phyloP scores from a whole-genome alignment of 2,888 invertebrate species.

The Phlogophora meticulosa region DNA sequence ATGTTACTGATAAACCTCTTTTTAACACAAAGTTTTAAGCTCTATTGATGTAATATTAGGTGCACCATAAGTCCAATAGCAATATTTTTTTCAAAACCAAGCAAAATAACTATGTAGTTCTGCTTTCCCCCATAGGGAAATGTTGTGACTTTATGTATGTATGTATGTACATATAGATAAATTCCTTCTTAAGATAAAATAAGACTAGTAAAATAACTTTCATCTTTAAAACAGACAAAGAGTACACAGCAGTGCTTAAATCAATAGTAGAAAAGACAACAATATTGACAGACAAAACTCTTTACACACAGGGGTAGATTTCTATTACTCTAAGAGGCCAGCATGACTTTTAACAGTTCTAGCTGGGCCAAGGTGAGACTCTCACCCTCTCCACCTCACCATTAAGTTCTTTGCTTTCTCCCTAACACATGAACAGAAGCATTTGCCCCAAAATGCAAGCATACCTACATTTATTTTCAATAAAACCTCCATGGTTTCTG shows the following conservation, averaged over 20 bases:
- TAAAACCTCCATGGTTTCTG: constrained; percentile 19
- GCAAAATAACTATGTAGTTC: too few species aligned
- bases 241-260: background rate
- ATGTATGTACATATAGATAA: background rate
- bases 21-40: too few species aligned
- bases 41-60: too few species aligned
- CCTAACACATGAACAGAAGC: background rate
- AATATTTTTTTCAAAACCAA: too few species aligned
- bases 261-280: background rate
- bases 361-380: background rate
- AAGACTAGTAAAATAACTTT: background rate
- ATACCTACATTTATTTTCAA: background rate
- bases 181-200: background rate
- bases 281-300: background rate
- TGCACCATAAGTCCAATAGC: too few species aligned
- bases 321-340: too few species aligned
- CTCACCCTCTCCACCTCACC: too few species aligned
- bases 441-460: background rate
- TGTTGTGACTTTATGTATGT: too few species aligned
- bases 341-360: too few species aligned
- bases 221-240: background rate
- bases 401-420: background rate
- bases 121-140: too few species aligned
- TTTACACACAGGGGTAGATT: too few species aligned
- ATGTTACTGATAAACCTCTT: too few species aligned